Conservation (phyloP, 2,888 invertebrate species). For the Eupithecia dodoneata region DNA sequence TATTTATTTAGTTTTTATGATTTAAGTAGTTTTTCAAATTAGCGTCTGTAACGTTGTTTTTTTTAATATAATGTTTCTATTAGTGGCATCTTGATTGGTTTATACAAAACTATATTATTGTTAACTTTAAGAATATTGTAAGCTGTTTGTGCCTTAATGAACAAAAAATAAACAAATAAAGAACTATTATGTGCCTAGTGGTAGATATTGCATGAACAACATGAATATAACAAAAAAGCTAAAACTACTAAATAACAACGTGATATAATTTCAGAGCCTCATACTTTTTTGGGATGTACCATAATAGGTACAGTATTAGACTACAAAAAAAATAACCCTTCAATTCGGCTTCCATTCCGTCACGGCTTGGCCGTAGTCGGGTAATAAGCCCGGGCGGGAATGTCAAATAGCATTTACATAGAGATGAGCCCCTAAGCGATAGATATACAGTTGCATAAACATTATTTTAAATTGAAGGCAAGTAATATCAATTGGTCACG, state of each 20-base stretch:
- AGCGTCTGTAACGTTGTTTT: no score
- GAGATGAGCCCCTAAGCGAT: conserved; percentile 36
- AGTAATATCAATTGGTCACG: conserved; percentile 73
- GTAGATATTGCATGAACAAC: no score
- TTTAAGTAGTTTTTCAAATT: no score
- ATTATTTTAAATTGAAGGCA: conserved; percentile 63
- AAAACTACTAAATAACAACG: neutral
- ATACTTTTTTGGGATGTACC: neutral
- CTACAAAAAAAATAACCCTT: neutral
- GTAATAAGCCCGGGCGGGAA: neutral
- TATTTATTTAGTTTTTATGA: no score
- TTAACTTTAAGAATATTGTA: no score
- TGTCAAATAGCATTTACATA: conserved; percentile 11
- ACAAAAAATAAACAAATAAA: no score
- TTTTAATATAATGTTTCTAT: no score
- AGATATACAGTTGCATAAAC: conserved; percentile 30
- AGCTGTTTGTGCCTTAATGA: no score
- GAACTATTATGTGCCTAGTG: no score
- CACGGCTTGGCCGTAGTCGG: neutral
- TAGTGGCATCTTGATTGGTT: no score
- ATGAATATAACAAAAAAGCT: no score
- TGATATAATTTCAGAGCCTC: neutral
- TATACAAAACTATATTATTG: no score
- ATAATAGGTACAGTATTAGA: neutral
- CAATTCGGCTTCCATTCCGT: neutral